Conservation (phyloP, 1,140 invertebrate genomes). For the Drosophila navojoa region DNA sequence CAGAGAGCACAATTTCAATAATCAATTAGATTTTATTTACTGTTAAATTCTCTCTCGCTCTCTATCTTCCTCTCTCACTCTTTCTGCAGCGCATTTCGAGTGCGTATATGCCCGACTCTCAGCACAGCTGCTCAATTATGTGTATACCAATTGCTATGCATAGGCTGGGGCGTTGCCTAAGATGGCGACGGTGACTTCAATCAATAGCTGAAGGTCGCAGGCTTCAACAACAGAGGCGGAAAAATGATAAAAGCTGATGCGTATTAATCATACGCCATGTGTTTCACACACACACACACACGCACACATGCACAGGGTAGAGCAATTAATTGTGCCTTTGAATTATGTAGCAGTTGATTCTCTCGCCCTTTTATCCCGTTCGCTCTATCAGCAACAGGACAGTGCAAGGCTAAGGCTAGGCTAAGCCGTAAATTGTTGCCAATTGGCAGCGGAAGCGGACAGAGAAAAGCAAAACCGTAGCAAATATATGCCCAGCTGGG, state of each 20-base stretch:
- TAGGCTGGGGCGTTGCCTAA: conserved; percentile 59
- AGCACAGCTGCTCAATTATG: conserved; percentile 1
- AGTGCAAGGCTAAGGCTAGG: not conserved
- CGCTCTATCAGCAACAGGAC: conserved; percentile 4
- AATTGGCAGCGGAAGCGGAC: conserved; percentile 72
- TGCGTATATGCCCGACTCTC: not conserved
- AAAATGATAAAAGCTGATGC: conserved; percentile 58
- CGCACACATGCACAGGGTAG: conserved; percentile 20
- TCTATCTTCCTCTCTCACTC: too few relatives aligned
- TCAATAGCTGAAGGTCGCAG: conserved; percentile 74
- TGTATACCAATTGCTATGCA: conserved; percentile 14
- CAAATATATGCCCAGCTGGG: conserved; percentile 57
- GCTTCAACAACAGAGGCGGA: conserved; percentile 2
- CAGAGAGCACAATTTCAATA: too few relatives aligned
- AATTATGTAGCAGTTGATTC: conserved; percentile 48
- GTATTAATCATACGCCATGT: conserved; percentile 80
- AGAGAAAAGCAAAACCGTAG: conserved; percentile 14
- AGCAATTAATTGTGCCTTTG: conserved; percentile 53
- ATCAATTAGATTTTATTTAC: not conserved
- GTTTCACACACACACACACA: conserved; percentile 29
- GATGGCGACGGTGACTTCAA: conserved; percentile 32
- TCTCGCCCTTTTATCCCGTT: not conserved
- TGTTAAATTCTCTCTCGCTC: not conserved
- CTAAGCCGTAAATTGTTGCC: conserved; percentile 67
- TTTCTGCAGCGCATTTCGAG: not conserved